Base-by-base conservation (phyloP, 30 jellyfish, hydroid and myxozoan species). In the Mastigias papua region DNA sequence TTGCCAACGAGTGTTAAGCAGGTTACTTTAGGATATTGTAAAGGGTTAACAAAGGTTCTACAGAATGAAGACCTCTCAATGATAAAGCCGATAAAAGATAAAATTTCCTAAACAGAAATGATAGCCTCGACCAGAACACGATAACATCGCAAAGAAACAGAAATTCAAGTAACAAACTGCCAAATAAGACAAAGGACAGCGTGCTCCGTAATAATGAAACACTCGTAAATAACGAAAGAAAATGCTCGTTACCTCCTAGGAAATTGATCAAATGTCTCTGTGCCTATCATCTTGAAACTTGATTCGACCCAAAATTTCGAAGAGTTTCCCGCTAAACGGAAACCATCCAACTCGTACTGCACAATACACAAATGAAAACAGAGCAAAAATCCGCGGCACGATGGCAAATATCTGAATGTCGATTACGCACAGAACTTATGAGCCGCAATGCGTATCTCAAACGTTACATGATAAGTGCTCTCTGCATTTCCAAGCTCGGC, bases 401-500 rank as follows among this genome's bases (percentile, higher is more conserved):
- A 13, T 63, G 35, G 74, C 42, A 63, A 63, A 22, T 63, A 63
- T 63, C 74, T 54, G 22, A 35, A 68, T 42, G 35, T 34, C 19
- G 42, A 16, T 72, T 17, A 37, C 83, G 34, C 63, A n/a, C 68
- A 25, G 83, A 15, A 15, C 13, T 8, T 35, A 72, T 72, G 9
- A 35, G 68, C 68, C 4, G 19, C 19, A 17, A 25, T 0, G 30
- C 83, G 13, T 42, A 42, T 30, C n/a, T 72, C 34, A 48, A 72
- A 63, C 74, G 74, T 63, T 63, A 63, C 16, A 34, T 42, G 83
- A 48, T 35, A 22, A 22, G 17, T n/a, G 31, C 83, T 15, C n/a
- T 9, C 63, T 49, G 37, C 35, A 72, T 72, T 72, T 72, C 88
- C 50, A 50, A 69, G 32, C 88, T 75, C 49, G 42, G 63, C 27